phyloP scores from a whole-genome alignment of 2,888 invertebrate genomes.

The Mongoloraphidia duomilia region DNA sequence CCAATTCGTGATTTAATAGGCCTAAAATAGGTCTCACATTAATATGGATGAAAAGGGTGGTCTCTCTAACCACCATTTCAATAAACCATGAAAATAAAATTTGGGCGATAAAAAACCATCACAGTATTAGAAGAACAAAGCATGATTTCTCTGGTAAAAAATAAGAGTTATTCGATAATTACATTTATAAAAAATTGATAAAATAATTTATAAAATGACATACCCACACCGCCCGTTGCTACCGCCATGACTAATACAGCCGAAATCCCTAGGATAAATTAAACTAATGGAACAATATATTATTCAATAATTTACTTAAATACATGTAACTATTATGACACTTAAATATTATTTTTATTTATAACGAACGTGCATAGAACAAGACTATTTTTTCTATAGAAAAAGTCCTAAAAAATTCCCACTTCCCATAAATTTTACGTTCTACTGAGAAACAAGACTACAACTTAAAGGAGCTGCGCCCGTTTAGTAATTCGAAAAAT shows the following conservation, averaged over 20 bases:
- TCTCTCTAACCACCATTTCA: neutral
- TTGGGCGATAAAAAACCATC: neutral
- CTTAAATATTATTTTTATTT: too few relatives aligned
- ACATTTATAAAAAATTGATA: conserved; percentile 6
- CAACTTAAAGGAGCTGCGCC: too few relatives aligned
- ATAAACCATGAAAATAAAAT: neutral
- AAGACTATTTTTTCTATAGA: too few relatives aligned
- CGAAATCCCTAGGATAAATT: too few relatives aligned
- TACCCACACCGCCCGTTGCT: conserved; percentile 83
- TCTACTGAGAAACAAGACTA: too few relatives aligned
- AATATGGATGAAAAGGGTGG: conserved; percentile 1
- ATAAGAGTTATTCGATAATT: neutral
- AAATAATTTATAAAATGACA: conserved; percentile 28
- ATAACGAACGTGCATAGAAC: too few relatives aligned
- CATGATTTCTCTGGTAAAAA: neutral
- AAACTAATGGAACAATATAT: too few relatives aligned
- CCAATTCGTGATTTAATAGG: neutral
- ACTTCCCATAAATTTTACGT: too few relatives aligned
- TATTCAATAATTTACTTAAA: too few relatives aligned
- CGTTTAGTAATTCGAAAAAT: too few relatives aligned
- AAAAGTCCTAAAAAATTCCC: too few relatives aligned
- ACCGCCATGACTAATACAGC: conserved; percentile 57
- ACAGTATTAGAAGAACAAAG: neutral
- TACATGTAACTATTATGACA: too few relatives aligned
- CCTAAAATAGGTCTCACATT: neutral